Conservation (phyloP, 2,888 invertebrate species). For the Nomada lathburiana region DNA sequence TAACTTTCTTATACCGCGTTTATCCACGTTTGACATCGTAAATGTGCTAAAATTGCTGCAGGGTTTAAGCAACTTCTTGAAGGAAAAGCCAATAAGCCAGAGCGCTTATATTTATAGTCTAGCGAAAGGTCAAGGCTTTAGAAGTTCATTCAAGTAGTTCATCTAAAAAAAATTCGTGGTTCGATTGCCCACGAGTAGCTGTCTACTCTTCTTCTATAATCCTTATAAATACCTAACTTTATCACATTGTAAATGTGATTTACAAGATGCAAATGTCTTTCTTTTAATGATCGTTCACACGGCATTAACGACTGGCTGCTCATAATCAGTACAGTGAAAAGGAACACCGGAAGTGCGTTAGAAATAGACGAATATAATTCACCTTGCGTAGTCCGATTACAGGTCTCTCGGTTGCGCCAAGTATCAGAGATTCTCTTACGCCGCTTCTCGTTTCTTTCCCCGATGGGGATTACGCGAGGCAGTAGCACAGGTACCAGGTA, state of each 20-base stretch:
- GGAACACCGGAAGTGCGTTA: constrained; percentile 26
- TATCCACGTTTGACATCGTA: too few relatives aligned
- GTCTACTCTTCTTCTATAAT: not conserved
- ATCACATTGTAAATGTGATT: not conserved
- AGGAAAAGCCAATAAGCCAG: not conserved
- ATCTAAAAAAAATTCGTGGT: not conserved
- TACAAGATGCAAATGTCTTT: not conserved
- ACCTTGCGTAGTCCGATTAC: constrained; percentile 20
- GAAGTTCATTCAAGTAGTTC: not conserved
- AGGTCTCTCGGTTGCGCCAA: constrained; percentile 13
- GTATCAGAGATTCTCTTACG: constrained; percentile 36
- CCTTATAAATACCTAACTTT: too few relatives aligned
- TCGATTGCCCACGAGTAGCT: not conserved
- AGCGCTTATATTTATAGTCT: constrained; percentile 1
- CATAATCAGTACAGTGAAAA: constrained; percentile 37
- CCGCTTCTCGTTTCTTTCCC: constrained; percentile 34
- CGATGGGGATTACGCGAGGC: constrained; percentile 47
- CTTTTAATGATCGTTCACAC: constrained; percentile 10
- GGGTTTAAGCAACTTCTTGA: not conserved
- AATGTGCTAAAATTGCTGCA: not conserved
- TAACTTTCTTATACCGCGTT: too few relatives aligned
- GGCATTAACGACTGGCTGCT: constrained; percentile 26
- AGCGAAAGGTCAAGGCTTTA: not conserved
- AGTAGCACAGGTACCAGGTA: constrained; percentile 29
- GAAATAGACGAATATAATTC: constrained; percentile 10